Percentiles rank a stretch among this genome's conserved stretches.
Evolutionary conservation across 2,797 vertebrate species (phyloP).

Genomic region (Echiichthys vipera): DNA sequence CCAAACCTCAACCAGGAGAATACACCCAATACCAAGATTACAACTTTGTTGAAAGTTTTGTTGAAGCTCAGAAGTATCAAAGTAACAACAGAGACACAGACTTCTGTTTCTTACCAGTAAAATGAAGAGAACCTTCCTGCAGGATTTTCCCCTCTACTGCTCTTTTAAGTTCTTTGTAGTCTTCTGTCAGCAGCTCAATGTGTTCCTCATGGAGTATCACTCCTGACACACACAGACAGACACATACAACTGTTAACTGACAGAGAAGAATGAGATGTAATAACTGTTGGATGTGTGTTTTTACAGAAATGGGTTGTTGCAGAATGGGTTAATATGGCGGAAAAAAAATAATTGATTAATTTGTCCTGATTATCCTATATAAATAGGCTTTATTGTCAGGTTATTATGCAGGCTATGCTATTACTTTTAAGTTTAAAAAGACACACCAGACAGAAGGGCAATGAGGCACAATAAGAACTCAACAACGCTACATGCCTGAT

Average conservation of each 20-base stretch:
- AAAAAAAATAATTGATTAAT: too few relatives aligned
- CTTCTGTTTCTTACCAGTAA: conserved; percentile 86
- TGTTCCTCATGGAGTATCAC: conserved; percentile 93
- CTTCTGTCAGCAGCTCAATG: conserved; percentile 91
- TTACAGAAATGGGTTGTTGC: too few relatives aligned
- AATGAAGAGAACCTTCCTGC: conserved; percentile 90
- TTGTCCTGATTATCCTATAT: too few relatives aligned
- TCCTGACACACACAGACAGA: conserved; percentile 73
- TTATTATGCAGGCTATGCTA: too few relatives aligned
- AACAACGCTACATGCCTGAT: too few relatives aligned
- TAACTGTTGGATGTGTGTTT: not conserved
- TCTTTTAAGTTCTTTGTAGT: conserved; percentile 90
- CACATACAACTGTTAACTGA: not conserved
- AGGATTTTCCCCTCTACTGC: conserved; percentile 88
- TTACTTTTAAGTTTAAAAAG: too few relatives aligned
- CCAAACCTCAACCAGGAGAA: not conserved
- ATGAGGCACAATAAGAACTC: too few relatives aligned
- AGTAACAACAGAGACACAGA: too few relatives aligned
- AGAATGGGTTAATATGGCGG: too few relatives aligned
- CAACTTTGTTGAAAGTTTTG: too few relatives aligned
- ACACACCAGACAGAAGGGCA: too few relatives aligned
- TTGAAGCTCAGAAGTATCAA: not conserved
- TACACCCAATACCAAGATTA: not conserved
- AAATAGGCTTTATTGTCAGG: too few relatives aligned
- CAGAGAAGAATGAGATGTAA: not conserved